phyloP scores from a whole-genome alignment of 2,113 vertebrate species.

The Protobothrops flavoviridis region DNA sequence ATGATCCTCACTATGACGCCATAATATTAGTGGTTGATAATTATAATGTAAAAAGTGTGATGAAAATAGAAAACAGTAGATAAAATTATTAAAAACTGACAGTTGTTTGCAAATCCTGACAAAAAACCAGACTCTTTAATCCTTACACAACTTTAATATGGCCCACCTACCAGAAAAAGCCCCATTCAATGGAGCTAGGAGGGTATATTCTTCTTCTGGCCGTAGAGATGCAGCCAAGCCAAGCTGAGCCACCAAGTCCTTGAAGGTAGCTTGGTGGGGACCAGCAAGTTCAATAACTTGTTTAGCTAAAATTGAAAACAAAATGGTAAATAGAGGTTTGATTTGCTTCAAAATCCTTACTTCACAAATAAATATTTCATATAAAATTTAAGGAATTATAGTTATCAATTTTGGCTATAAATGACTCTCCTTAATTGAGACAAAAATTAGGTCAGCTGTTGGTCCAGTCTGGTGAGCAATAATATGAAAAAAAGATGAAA shows the following conservation, averaged over 20 bases:
- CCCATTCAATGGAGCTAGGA: slow-evolving; percentile 85
- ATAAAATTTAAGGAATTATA: neutral
- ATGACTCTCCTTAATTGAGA: neutral
- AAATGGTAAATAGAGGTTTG: slow-evolving; percentile 26
- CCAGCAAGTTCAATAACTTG: slow-evolving; percentile 90
- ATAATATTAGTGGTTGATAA: neutral
- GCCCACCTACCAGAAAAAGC: slow-evolving; percentile 85
- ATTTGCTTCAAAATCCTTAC: neutral
- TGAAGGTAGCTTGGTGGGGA: slow-evolving; percentile 83
- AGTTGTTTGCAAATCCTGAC: neutral
- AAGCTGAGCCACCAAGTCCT: slow-evolving; percentile 84
- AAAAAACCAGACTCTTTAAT: neutral
- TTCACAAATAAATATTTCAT: neutral
- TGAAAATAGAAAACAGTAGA: neutral
- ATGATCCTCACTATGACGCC: neutral
- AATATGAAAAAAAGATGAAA: neutral
- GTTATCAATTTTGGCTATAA: neutral
- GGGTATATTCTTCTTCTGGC: slow-evolving; percentile 83
- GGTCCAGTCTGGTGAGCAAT: neutral
- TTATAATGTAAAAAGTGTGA: neutral
- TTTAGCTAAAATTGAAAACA: slow-evolving; percentile 79
- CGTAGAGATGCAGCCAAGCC: slow-evolving; percentile 80
- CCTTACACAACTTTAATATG: neutral
- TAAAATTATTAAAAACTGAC: neutral
- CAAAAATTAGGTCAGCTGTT: neutral